Evolutionary conservation across 2,113 vertebrate species (phyloP).

Genomic region (Pteruthius melanotis): DNA sequence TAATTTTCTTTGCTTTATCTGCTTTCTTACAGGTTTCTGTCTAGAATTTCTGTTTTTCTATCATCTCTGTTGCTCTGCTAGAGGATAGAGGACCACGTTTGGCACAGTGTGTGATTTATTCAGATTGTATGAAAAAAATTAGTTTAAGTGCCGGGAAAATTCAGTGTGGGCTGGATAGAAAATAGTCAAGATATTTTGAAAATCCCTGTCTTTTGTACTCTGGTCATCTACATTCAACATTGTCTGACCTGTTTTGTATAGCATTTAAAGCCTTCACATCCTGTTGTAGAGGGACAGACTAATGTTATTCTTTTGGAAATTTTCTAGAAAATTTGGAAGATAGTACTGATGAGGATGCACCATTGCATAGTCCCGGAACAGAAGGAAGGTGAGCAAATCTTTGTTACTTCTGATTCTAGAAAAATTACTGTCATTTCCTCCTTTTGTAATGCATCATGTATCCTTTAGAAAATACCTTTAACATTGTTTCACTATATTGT

Average conservation of each 20-base stretch:
- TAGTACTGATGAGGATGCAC: slow-evolving; percentile 92
- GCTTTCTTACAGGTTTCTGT: neutral
- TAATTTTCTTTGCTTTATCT: neutral
- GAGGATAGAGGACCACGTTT: neutral
- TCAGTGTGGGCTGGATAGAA: neutral
- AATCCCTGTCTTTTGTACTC: neutral
- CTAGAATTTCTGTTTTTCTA: neutral
- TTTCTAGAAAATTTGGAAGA: slow-evolving; percentile 88
- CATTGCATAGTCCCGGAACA: slow-evolving; percentile 83
- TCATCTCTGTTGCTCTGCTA: neutral
- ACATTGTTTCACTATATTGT: neutral
- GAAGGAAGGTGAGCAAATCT: slow-evolving; percentile 84
- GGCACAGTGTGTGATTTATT: neutral
- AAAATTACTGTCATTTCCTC: neutral
- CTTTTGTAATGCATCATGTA: neutral
- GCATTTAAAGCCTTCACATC: neutral
- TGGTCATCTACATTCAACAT: neutral
- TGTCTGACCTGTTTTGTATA: neutral
- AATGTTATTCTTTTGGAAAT: slow-evolving; percentile 11
- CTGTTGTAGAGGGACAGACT: neutral
- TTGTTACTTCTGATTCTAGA: neutral
- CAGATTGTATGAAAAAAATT: neutral
- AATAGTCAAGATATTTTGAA: neutral
- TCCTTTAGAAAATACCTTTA: neutral
- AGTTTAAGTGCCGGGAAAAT: neutral